Base-by-base conservation (phyloP, 1,140 invertebrate species). In the Drosophila gunungcola region DNA sequence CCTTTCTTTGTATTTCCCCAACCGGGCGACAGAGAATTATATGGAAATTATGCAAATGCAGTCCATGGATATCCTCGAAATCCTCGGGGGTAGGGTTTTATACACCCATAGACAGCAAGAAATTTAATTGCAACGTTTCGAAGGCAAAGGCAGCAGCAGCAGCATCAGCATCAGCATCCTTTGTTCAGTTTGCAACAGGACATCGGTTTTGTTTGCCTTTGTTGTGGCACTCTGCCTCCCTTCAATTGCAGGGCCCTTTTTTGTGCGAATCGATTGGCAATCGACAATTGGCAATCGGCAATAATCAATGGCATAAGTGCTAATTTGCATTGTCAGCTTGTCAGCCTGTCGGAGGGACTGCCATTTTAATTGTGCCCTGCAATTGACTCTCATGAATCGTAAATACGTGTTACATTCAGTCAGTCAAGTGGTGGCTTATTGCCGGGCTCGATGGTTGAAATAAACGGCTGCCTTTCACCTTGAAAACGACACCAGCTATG, bases 31-130 rank as follows among this genome's bases (percentile, higher is more conserved):
- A 85, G 65, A 85, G 80, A 84, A 80, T 84, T 85, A 84, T 84
- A 70, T 85, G 81, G 46, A 85, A 86, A 81, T 85, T 85, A 85
- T 85, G 81, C 82, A 80, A 85, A 85, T 85, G 62, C 76, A 77
- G 32, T 52, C 57, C 36, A 34, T 38, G 34, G 34, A 60, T 60
- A 60, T 36, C 25, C 12, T 41, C 25, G 27, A 54, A 38, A 34
- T 41, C 34, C 51, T 70, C 11, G 21, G n/a, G 25, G 43, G 41
- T 21, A 38, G 65, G 54, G 45, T 54, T 54, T 32, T 3, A 38
- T 13, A 36, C 58, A 32, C 29, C 29, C 29, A 32, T 32, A 63
- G 36, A 63, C 58, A 64, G 45, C 58, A 45, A 43, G 52, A 29
- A 25, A 55, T 55, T 84, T 80, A 83, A 83, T 80, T 84, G 80